phyloP scores from a whole-genome alignment of 2,113 vertebrate genomes.

The Euleptes europaea region DNA sequence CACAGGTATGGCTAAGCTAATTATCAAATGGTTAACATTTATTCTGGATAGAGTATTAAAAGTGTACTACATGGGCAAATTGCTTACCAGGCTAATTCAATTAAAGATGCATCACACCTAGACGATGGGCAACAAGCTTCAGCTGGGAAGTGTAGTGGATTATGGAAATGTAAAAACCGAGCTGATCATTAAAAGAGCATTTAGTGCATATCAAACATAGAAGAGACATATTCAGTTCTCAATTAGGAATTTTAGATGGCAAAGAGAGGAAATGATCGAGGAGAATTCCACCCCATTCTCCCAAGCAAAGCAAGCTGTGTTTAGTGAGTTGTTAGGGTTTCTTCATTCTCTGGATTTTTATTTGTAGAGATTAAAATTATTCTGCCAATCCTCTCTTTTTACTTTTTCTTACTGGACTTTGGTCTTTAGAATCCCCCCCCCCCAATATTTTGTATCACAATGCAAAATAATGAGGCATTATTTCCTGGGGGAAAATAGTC shows the following conservation, averaged over 20 bases:
- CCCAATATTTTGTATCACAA: conserved; percentile 48
- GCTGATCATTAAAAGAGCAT: conserved; percentile 15
- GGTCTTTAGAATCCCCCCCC: conserved; percentile 37
- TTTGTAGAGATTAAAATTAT: conserved; percentile 57
- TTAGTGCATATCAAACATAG: conserved; percentile 15
- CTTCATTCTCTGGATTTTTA: conserved; percentile 48
- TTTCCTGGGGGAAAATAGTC: conserved; percentile 50
- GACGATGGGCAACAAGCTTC: not conserved
- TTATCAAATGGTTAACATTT: conserved; percentile 70
- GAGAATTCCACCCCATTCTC: not conserved
- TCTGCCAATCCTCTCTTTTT: conserved; percentile 55
- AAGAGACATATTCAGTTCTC: not conserved
- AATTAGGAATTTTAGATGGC: conserved; percentile 18
- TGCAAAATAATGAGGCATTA: conserved; percentile 70
- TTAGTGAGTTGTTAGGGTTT: conserved; percentile 28
- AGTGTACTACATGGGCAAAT: conserved; percentile 31
- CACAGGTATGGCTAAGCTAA: conserved; percentile 66
- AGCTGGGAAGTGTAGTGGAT: conserved; percentile 38
- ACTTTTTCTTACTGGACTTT: conserved; percentile 58
- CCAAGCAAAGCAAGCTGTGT: conserved; percentile 18
- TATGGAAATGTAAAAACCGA: conserved; percentile 29
- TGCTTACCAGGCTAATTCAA: conserved; percentile 37
- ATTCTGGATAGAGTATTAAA: conserved; percentile 49
- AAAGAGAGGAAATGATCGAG: conserved; percentile 15
- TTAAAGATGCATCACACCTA: conserved; percentile 38